Base-by-base conservation (phyloP, 2,888 invertebrate species). In the Plebejus argus region DNA sequence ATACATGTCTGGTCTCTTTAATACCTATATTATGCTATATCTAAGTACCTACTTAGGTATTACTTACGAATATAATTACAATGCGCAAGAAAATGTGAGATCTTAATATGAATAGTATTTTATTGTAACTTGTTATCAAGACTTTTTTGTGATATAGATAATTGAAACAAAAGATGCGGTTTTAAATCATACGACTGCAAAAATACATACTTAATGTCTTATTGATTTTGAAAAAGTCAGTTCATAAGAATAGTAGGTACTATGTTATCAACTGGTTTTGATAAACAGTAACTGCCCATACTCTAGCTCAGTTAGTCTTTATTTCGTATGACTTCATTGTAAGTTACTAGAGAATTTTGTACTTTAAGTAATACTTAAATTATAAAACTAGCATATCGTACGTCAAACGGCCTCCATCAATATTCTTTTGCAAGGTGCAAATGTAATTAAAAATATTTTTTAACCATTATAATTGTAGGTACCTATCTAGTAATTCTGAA, bases 301-400 rank as follows among this genome's bases (percentile, higher is more conserved):
- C 39, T 39, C 39, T 71, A 71, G 71, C 39, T 71, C 35, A 39
- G 39, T 71, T 39, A 71, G n/a, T 8, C 18, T 39, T 39, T 71
- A 71, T 71, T 35, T 39, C 10, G n/a, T 39, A 39, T 39, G 71
- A 71, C 39, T 39, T 39, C 35, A 71, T 71, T 10, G 39, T 71
- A 71, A 71, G 71, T 71, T 39, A 71, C n/a, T 71, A 71, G n/a
- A 71, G 8, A 39, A n/a, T 71, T 71, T 71, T 71, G 39, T 71
- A 71, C 33, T 39, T 7, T 6, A 0, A 8, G 39, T 35, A 70
- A 35, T 35, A 70, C 12, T 7, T 33, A 18, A 15, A 71, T 71
- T 3, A 20, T 39, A 71, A 39, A 39, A 70, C 8, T 35, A 70
- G n/a, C 20, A 70, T 35, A 70, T 35, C n/a, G 15, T 28, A 35